These are phyloP conservation scores for Dastarcus helophoroides DNA, from an alignment of 2,888 invertebrate genomes.

Conservation along the genomic window DNA sequence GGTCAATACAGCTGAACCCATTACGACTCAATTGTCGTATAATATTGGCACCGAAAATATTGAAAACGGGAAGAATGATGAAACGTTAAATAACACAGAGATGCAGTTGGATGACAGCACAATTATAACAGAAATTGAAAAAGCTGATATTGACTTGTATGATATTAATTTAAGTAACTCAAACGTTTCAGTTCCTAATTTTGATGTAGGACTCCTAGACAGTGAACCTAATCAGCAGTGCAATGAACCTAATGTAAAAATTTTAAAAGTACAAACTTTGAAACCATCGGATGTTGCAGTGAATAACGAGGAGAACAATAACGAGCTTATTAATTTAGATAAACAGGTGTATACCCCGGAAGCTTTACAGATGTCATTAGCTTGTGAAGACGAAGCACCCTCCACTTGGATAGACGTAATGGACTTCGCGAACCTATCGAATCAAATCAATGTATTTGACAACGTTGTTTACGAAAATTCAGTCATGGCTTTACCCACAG, in stretches of 20 bases:
- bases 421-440: conserved; percentile 52
- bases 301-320: too few species aligned
- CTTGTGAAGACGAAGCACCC: conserved; percentile 64
- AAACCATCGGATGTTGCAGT: too few species aligned
- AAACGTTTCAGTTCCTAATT: conserved; percentile 18
- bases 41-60: conserved; percentile 36
- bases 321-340: conserved; percentile 10
- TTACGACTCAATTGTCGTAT: conserved; percentile 32
- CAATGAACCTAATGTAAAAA: background rate
- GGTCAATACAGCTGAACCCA: conserved; percentile 34
- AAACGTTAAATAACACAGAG: conserved; percentile 31
- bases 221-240: conserved; percentile 9
- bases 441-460: conserved; percentile 51
- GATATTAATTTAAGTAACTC: conserved; percentile 22
- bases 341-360: conserved; percentile 38
- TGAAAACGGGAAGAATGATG: conserved; percentile 31
- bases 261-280: background rate
- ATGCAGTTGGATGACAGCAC: conserved; percentile 33
- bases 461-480: conserved; percentile 41
- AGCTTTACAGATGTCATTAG: conserved; percentile 60
- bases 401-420: conserved; percentile 66
- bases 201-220: conserved; percentile 22
- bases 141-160: conserved; percentile 31
- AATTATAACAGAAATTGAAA: conserved; percentile 35
- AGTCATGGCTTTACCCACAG: conserved; percentile 49